These are phyloP conservation scores for Turritopsis rubra DNA, from an alignment of 30 jellyfish, hydroid and myxozoan genomes.

Conservation along the genomic window DNA sequence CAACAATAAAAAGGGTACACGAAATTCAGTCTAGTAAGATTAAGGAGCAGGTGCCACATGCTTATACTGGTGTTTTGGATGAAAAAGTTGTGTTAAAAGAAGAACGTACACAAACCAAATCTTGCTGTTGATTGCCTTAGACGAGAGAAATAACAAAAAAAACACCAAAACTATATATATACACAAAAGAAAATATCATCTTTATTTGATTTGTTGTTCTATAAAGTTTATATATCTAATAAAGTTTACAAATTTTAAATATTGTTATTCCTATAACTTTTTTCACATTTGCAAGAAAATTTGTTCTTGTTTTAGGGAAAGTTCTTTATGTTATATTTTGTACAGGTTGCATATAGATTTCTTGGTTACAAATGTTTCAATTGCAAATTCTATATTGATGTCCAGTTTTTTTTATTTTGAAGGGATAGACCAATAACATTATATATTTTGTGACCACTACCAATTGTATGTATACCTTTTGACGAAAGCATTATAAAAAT, in stretches of 20 bases:
- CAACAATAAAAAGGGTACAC: conserved; percentile 81
- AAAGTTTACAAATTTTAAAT: not conserved
- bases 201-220: not conserved
- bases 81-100: conserved; percentile 13
- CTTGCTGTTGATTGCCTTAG: not conserved
- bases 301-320: no score
- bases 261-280: not conserved
- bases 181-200: not conserved
- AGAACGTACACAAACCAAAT: not conserved
- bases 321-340: no score
- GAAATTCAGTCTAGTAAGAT: conserved; percentile 76
- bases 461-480: no score
- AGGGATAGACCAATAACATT: no score
- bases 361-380: no score
- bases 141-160: no score
- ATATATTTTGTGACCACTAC: no score
- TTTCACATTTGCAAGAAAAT: not conserved
- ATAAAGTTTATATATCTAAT: not conserved
- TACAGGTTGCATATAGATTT: not conserved
- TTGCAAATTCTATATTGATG: no score
- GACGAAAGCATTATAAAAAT: no score
- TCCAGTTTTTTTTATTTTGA: no score
- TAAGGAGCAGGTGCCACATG: conserved; percentile 57
- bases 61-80: not conserved
- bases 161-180: not conserved